Evolutionary conservation across 2,888 invertebrate species (phyloP), one percentile per base, ranked within the genome.

Genomic region (Melanostoma scalare): DNA sequence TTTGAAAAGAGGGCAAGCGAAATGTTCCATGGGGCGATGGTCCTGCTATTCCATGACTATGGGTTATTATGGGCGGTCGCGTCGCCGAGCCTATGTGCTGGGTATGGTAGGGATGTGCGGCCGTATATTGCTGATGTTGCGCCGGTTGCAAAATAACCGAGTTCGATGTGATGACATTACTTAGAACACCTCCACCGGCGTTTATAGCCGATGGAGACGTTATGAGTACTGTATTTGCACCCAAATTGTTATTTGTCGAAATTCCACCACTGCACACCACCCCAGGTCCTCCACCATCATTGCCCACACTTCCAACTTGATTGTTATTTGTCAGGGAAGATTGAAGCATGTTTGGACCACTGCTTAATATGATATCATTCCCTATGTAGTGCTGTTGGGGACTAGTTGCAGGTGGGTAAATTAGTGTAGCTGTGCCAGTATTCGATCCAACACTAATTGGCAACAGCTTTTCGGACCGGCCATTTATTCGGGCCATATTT

Each of bases 1-100:
- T 89, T 87, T 89, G 91, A 89, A 90, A 92, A 87, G 88, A 91
- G 63, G 89, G 91, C 87, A 89, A 84, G 56, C 90, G 89, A 86
- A 88, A 90, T 40, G 77, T 88, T 81, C 82, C 88, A 50, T 77
- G 78, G 55, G 87, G 87, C 48, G 88, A 89, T 38, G 86, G 86
- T 42, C 89, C 89, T 42, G 88, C 87, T 63, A 88, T 87, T 42
- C 87, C 86, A 9, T 89, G 88, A 86, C 88, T 89, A 74, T 90
- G 90, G 33, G 89, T 76, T 72, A 91, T 86, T 63, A 90, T 86
- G 46, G 88, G 89, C 65, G 87, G 88, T 86, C 87, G 87, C 87
- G 81, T 88, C 87, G 87, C 88, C 76, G 87, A 87, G 9, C 87
- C 85, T 55, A 88, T 84, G 79, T 88, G 88, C 80, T 88, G 87